These are phyloP conservation scores for Casuarius casuarius DNA, from an alignment of 2,113 vertebrate genomes.

Conservation along the genomic window DNA sequence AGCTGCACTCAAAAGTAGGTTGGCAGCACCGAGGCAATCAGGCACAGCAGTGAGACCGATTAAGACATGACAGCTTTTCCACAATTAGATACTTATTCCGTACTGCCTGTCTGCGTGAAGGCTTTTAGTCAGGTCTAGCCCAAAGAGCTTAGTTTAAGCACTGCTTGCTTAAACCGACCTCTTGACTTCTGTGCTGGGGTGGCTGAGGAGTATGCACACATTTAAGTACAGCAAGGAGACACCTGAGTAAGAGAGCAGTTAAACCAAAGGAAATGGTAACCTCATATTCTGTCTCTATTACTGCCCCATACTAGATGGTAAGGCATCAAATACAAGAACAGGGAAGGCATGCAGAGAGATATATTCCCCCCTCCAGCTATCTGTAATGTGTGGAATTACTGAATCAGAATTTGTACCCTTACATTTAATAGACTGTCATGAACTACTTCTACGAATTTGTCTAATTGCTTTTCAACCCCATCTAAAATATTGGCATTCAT, in stretches of 20 bases:
- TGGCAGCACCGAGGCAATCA: not conserved
- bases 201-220: not conserved
- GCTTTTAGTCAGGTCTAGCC: not conserved
- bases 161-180: constrained; percentile 2
- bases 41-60: not conserved
- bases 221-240: not conserved
- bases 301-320: not conserved
- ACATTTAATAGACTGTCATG: not conserved
- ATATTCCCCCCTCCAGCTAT: not conserved
- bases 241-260: not conserved
- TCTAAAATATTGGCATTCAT: not conserved
- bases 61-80: not conserved
- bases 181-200: not conserved
- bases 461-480: constrained; percentile 1
- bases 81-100: not conserved
- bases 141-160: not conserved
- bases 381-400: not conserved
- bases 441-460: not conserved
- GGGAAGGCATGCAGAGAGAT: not conserved
- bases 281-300: not conserved
- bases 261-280: not conserved
- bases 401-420: not conserved
- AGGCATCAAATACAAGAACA: not conserved
- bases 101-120: not conserved
- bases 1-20: not conserved